Evolutionary conservation across 2,888 invertebrate genomes (phyloP).

Genomic region (Myathropa florea): DNA sequence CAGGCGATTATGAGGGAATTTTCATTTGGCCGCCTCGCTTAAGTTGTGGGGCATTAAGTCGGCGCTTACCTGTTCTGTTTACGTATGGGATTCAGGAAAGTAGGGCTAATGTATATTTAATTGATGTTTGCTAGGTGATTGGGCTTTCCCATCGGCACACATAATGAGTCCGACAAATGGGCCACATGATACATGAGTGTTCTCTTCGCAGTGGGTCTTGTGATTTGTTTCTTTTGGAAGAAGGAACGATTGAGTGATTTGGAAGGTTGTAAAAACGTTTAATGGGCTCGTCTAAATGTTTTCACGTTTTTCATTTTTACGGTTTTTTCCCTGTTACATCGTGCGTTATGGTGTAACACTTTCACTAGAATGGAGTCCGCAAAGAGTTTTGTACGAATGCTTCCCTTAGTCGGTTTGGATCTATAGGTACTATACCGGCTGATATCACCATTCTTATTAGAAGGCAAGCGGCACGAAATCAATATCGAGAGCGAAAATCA

Average conservation of each 20-base stretch:
- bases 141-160: background rate
- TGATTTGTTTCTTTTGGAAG: background rate
- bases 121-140: constrained; percentile 2
- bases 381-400: no score
- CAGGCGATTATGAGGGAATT: background rate
- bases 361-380: no score
- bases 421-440: no score
- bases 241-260: background rate
- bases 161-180: background rate
- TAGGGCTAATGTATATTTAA: constrained; percentile 24
- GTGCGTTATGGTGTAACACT: no score
- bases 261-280: no score
- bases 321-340: no score
- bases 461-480: no score
- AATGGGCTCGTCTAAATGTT: background rate
- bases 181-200: background rate
- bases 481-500: no score
- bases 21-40: background rate
- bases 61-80: background rate
- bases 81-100: background rate
- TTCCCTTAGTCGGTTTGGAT: no score
- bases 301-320: background rate
- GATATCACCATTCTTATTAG: no score
- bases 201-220: no score
- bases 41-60: background rate